A percentile compares a stretch with the other conserved stretches of the same genome.
Evolutionary conservation across 2,888 invertebrate genomes (phyloP).

Genomic region (Nomada fucata): DNA sequence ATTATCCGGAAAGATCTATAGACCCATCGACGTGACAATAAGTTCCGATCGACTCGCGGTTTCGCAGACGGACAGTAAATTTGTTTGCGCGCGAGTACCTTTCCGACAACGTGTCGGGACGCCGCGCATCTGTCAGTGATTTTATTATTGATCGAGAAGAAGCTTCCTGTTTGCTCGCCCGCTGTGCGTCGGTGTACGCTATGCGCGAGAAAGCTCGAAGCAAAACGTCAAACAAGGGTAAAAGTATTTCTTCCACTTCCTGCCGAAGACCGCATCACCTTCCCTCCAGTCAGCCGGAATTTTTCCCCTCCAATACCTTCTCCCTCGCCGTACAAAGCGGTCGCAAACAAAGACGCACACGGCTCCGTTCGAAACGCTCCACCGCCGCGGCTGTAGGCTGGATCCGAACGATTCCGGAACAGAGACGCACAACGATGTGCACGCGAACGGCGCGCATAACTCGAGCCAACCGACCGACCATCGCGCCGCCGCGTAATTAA

Average conservation of each 20-base stretch:
- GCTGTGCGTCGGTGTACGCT: neutral
- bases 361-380: too few relatives aligned
- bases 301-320: neutral
- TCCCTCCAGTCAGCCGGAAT: neutral
- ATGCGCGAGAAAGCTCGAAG: neutral
- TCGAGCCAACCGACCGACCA: neutral
- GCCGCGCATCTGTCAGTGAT: constrained; percentile 19
- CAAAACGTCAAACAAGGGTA: constrained; percentile 8
- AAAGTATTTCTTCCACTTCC: constrained; percentile 17
- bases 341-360: too few relatives aligned
- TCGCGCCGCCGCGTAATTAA: constrained; percentile 58
- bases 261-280: neutral
- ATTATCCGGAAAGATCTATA: neutral
- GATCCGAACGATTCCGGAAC: too few relatives aligned
- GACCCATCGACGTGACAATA: too few relatives aligned
- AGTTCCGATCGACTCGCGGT: neutral
- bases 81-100: constrained; percentile 45
- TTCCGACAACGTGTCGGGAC: constrained; percentile 37
- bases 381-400: too few relatives aligned
- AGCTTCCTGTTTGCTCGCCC: constrained; percentile 15
- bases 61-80: constrained; percentile 15
- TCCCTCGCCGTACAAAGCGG: too few relatives aligned
- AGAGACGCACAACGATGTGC: neutral
- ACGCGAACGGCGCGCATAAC: neutral
- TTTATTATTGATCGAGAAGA: constrained; percentile 4